A percentile compares a stretch with the other conserved stretches of the same genome.
phyloP scores from a whole-genome alignment of 2,113 vertebrate species.

The Cichladusa arquata region DNA sequence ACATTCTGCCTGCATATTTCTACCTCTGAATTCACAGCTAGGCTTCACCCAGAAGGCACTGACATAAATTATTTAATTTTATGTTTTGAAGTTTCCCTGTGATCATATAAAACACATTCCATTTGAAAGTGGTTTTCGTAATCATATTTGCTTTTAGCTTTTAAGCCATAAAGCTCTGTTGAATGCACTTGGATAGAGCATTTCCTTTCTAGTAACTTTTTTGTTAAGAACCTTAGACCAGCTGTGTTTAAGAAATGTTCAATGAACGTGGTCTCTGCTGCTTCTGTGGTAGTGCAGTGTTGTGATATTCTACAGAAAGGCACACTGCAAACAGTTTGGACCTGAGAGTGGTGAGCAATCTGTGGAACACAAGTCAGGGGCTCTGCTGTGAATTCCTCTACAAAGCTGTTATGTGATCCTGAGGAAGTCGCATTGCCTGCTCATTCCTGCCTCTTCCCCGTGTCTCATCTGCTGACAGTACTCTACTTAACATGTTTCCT shows the following conservation, averaged over 20 bases:
- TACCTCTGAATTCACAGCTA: neutral
- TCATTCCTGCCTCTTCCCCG: neutral
- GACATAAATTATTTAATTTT: neutral
- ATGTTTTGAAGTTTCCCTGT: neutral
- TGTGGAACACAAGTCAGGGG: conserved; percentile 25
- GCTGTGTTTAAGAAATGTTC: neutral
- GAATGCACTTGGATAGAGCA: neutral
- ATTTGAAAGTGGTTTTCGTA: neutral
- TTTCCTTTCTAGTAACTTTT: neutral
- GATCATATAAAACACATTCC: neutral
- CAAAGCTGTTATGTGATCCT: conserved; percentile 47
- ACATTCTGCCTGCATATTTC: neutral
- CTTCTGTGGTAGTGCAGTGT: neutral
- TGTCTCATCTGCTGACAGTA: conserved; percentile 17
- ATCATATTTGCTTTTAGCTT: neutral
- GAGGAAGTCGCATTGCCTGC: conserved; percentile 5
- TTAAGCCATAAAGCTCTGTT: neutral
- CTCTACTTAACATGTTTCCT: conserved; percentile 14
- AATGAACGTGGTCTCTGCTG: neutral
- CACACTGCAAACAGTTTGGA: neutral
- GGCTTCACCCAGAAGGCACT: neutral
- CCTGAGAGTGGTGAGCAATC: conserved; percentile 6
- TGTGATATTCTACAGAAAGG: neutral
- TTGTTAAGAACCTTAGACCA: neutral
- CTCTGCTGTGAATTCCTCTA: conserved; percentile 54